Conservation (phyloP, 2,888 invertebrate genomes). For the Saturnia pavonia region DNA sequence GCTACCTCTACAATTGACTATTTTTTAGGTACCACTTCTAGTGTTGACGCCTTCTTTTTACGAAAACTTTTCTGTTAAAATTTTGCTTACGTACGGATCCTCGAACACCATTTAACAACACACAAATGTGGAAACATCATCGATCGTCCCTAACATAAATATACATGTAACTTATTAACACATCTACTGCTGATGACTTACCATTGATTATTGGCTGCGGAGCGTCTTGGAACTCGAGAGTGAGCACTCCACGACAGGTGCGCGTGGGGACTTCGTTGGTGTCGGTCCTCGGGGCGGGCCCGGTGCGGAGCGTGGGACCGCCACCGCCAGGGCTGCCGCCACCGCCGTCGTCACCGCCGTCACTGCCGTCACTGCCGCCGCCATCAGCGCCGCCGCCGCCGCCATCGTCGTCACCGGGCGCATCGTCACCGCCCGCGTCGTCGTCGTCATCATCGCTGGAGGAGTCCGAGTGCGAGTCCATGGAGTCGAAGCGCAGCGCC, state of each 20-base stretch:
- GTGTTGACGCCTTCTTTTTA: no score
- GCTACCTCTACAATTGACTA: no score
- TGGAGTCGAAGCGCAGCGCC: slow-evolving; percentile 60
- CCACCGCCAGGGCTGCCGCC: slow-evolving; percentile 19
- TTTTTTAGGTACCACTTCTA: no score
- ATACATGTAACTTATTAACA: no score
- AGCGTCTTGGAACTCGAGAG: slow-evolving; percentile 45
- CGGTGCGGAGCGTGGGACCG: slow-evolving; percentile 21
- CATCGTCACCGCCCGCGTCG: slow-evolving; percentile 21
- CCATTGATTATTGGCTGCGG: background rate
- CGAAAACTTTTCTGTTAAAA: no score
- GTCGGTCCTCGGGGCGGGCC: slow-evolving; percentile 8
- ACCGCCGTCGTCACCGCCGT: slow-evolving; percentile 21
- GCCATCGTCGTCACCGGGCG: slow-evolving; percentile 16
- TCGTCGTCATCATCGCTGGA: slow-evolving; percentile 25
- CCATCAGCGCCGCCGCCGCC: slow-evolving; percentile 24
- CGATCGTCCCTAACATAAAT: no score
- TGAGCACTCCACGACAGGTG: slow-evolving; percentile 42
- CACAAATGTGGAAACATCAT: no score
- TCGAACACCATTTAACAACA: no score
- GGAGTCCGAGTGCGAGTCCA: slow-evolving; percentile 41
- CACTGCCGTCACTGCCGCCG: slow-evolving; percentile 21
- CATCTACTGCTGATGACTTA: background rate
- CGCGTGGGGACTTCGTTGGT: slow-evolving; percentile 24
- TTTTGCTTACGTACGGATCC: no score